Percentiles rank a stretch among this genome's conserved stretches.
Evolutionary conservation across 2,888 invertebrate species (phyloP).

Genomic region (Theretra japonica): DNA sequence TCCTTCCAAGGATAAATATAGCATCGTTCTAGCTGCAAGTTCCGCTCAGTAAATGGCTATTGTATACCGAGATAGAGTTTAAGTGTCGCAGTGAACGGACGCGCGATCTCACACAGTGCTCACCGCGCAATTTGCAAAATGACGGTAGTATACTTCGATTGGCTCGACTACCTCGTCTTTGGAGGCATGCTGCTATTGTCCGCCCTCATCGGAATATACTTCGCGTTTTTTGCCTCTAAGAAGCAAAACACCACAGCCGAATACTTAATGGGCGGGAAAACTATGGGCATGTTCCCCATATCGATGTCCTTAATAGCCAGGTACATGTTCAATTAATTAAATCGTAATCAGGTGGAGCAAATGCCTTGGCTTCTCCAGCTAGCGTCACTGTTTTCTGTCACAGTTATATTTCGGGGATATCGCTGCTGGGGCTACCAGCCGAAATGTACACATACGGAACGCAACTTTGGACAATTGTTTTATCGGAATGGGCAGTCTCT

Average conservation of each 20-base stretch:
- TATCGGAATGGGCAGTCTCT: slow-evolving; percentile 87
- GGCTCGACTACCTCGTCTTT: slow-evolving; percentile 88
- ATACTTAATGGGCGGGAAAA: slow-evolving; percentile 90
- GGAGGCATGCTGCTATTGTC: slow-evolving; percentile 87
- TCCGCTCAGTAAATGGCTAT: slow-evolving; percentile 68
- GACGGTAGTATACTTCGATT: slow-evolving; percentile 82
- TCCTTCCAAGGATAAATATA: slow-evolving; percentile 77
- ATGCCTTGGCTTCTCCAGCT: slow-evolving; percentile 24
- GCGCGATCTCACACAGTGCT: slow-evolving; percentile 50
- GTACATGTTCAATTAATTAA: slow-evolving; percentile 65
- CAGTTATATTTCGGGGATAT: slow-evolving; percentile 91
- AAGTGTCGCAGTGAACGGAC: slow-evolving; percentile 64
- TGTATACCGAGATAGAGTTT: slow-evolving; percentile 66
- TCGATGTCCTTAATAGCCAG: slow-evolving; percentile 91
- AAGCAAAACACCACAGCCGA: slow-evolving; percentile 89
- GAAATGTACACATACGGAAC: slow-evolving; percentile 92
- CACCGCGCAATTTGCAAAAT: slow-evolving; percentile 50
- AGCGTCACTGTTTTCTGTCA: slow-evolving; percentile 45
- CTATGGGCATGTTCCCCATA: slow-evolving; percentile 91
- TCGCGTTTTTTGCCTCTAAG: slow-evolving; percentile 87
- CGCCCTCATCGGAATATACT: slow-evolving; percentile 88
- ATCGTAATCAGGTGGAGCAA: neutral
- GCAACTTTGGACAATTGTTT: slow-evolving; percentile 87
- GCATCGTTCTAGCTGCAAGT: slow-evolving; percentile 59
- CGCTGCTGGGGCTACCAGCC: slow-evolving; percentile 88